A percentile compares a stretch with the other conserved stretches of the same genome.
phyloP scores from a whole-genome alignment of 1,140 invertebrate genomes.

The Monomorium pharaonis region DNA sequence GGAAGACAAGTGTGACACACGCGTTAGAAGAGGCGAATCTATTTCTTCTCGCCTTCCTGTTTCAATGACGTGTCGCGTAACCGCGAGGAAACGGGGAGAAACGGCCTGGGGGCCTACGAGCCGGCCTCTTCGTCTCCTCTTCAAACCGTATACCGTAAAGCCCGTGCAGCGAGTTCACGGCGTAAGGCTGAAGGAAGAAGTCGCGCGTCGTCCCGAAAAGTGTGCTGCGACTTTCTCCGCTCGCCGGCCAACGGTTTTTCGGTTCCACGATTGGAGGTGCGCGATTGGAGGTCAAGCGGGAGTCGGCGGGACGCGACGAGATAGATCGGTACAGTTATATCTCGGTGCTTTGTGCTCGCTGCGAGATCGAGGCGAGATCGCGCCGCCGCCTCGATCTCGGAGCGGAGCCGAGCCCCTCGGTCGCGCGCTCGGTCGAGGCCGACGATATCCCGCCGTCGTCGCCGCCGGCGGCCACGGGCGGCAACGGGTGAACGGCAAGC shows the following conservation, averaged over 20 bases:
- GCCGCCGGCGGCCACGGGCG: too few relatives aligned
- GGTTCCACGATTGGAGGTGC: constrained; percentile 54
- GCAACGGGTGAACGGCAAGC: too few relatives aligned
- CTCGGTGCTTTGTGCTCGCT: constrained; percentile 8
- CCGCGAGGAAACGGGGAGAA: too few relatives aligned
- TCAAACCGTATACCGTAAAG: constrained; percentile 24
- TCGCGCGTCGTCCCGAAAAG: constrained; percentile 55
- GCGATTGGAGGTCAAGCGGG: constrained; percentile 67
- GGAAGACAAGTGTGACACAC: constrained; percentile 21
- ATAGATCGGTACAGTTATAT: constrained; percentile 63
- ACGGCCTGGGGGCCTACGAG: too few relatives aligned
- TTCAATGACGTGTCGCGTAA: neutral
- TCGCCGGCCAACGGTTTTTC: constrained; percentile 72
- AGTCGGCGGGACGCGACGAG: constrained; percentile 9
- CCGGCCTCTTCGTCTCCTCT: too few relatives aligned
- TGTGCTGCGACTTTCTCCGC: constrained; percentile 74
- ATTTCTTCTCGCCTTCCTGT: neutral
- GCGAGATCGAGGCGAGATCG: constrained; percentile 1
- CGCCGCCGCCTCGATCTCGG: constrained; percentile 14
- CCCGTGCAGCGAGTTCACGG: too few relatives aligned
- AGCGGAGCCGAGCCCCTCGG: too few relatives aligned
- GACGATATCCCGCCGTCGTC: neutral
- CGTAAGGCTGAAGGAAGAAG: too few relatives aligned
- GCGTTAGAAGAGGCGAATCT: too few relatives aligned
- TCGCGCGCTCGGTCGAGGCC: too few relatives aligned